Evolutionary conservation across 2,797 vertebrate species (phyloP).

Genomic region (Acanthurus tractus): DNA sequence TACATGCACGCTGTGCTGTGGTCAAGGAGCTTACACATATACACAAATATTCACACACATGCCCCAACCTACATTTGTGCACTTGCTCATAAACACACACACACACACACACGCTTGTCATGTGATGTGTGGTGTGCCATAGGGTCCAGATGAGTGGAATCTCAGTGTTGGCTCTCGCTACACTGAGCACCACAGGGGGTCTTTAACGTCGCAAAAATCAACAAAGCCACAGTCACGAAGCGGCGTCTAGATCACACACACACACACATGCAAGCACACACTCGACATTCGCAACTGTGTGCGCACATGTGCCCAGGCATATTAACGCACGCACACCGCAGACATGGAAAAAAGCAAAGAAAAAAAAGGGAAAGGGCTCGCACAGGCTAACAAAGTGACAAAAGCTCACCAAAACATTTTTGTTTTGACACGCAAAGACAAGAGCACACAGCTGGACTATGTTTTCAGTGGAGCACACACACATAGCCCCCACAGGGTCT

Average conservation of each 20-base stretch:
- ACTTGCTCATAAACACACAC: conserved; percentile 4
- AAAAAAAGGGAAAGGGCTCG: conserved; percentile 7
- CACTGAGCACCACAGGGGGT: conserved; percentile 82
- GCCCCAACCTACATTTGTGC: conserved; percentile 2
- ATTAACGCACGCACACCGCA: conserved; percentile 18
- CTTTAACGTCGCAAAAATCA: conserved; percentile 81
- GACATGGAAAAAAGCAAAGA: conserved; percentile 1
- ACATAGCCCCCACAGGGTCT: conserved; percentile 25
- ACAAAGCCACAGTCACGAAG: conserved; percentile 85
- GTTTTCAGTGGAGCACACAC: conserved; percentile 27
- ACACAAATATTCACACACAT: conserved; percentile 26
- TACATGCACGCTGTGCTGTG: conserved; percentile 14
- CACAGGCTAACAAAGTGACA: conserved; percentile 33
- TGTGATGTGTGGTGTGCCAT: conserved; percentile 72
- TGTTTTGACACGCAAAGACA: conserved; percentile 49
- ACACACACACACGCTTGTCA: conserved; percentile 43
- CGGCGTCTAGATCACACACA: conserved; percentile 52
- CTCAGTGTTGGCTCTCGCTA: conserved; percentile 80
- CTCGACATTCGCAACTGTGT: not conserved
- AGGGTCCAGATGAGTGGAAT: conserved; percentile 84
- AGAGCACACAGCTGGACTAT: conserved; percentile 61
- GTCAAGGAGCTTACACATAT: conserved; percentile 32
- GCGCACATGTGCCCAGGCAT: conserved; percentile 25
- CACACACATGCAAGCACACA: conserved; percentile 3
- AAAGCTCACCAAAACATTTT: conserved; percentile 52